Conservation (phyloP, 53 echinoderm and acorn worm genomes). For the Luidia sarsii region DNA sequence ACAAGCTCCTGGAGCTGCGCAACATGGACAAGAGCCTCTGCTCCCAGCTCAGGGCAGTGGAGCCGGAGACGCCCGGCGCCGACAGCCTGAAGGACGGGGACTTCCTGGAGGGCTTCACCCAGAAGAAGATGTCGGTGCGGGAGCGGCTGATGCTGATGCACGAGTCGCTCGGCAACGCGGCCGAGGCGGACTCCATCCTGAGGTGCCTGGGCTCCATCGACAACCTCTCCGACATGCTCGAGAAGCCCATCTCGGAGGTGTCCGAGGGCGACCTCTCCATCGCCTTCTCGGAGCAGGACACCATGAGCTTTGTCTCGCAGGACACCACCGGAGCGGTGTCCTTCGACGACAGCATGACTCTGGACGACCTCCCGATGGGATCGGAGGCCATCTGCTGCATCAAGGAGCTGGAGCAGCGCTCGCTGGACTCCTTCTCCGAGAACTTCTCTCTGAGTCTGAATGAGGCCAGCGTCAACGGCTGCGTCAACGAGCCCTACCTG, state of each 20-base stretch:
- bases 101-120: constrained; percentile 47
- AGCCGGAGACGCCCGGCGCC: constrained; percentile 52
- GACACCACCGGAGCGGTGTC: constrained; percentile 88
- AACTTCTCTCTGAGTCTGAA: constrained; percentile 84
- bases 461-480: constrained; percentile 81
- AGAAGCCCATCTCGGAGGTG: constrained; percentile 90
- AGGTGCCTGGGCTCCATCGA: constrained; percentile 84
- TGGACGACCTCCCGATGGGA: constrained; percentile 95
- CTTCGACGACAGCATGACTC: constrained; percentile 76
- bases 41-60: constrained; percentile 48
- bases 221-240: constrained; percentile 81
- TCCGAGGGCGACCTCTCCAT: constrained; percentile 93
- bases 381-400: constrained; percentile 93
- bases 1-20: constrained; percentile 42
- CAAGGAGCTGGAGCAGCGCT: constrained; percentile 79
- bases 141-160: constrained; percentile 59
- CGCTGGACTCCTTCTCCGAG: constrained; percentile 91
- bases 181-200: constrained; percentile 80
- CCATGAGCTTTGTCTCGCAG: constrained; percentile 86
- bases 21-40: constrained; percentile 54
- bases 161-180: constrained; percentile 15
- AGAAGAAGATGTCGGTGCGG: constrained; percentile 23
- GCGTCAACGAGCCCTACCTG: constrained; percentile 80
- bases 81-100: constrained; percentile 60
- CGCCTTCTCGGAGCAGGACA: constrained; percentile 92